Conservation (phyloP, 2,113 vertebrate genomes). For the Acinonyx jubatus region DNA sequence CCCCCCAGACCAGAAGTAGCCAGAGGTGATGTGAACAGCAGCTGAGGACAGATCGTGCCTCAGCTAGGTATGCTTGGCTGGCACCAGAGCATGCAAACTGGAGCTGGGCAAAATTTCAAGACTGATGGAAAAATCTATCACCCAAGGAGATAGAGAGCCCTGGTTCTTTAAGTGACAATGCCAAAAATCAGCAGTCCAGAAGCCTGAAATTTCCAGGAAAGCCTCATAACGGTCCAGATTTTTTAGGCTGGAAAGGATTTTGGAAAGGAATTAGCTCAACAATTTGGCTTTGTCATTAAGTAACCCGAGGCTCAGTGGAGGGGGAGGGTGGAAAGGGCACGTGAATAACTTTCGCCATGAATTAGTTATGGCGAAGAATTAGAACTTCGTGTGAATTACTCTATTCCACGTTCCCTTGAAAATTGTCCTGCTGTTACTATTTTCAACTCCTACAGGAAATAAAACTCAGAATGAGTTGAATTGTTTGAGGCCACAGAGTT, state of each 20-base stretch:
- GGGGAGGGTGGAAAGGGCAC: not conserved
- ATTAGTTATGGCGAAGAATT: not conserved
- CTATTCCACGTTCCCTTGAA: not conserved
- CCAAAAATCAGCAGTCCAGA: not conserved
- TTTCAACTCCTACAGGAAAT: not conserved
- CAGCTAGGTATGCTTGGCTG: not conserved
- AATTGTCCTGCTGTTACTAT: not conserved
- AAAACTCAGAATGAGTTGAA: not conserved
- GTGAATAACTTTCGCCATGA: not conserved
- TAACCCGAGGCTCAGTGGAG: not conserved
- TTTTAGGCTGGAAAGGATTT: not conserved
- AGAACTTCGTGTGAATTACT: not conserved
- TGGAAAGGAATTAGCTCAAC: not conserved
- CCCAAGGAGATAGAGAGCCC: not conserved
- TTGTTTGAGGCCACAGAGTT: not conserved
- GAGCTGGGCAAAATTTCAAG: not conserved
- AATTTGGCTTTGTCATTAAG: not conserved
- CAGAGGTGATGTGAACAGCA: not conserved
- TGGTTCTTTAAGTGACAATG: not conserved
- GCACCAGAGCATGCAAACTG: not conserved
- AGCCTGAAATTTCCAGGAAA: not conserved
- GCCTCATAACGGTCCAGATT: not conserved
- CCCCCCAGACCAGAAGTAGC: not conserved
- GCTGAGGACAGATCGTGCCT: not conserved
- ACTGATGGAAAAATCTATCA: not conserved